phyloP scores from a whole-genome alignment of 2,113 vertebrate genomes.

The Jacana jacana region DNA sequence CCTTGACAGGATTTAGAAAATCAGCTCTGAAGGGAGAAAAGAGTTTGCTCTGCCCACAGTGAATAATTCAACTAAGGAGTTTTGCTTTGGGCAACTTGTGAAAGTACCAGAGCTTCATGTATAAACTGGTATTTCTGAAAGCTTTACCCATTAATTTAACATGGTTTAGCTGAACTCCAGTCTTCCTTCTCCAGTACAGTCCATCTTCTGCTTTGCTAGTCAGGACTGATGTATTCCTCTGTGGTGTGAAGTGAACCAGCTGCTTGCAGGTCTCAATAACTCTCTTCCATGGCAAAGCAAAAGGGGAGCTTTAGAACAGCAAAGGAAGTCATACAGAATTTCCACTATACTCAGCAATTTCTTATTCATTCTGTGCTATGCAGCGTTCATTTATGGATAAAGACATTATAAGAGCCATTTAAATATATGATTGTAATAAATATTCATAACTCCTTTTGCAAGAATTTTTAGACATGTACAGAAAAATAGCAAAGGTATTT shows the following conservation, averaged over 20 bases:
- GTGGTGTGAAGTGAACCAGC: background rate
- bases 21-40: background rate
- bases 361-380: background rate
- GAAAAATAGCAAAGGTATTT: background rate
- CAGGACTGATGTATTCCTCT: slow-evolving; percentile 14
- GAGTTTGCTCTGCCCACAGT: slow-evolving; percentile 10
- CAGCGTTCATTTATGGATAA: background rate
- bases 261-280: background rate
- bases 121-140: slow-evolving; percentile 49
- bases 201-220: slow-evolving; percentile 1
- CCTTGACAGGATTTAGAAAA: background rate
- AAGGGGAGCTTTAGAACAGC: background rate
- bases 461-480: background rate
- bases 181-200: background rate
- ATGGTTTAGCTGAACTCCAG: slow-evolving; percentile 23
- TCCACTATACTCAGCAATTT: background rate
- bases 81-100: slow-evolving; percentile 47
- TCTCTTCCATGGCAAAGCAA: background rate
- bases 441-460: background rate
- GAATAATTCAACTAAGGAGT: slow-evolving; percentile 57
- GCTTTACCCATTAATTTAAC: slow-evolving; percentile 55
- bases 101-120: slow-evolving; percentile 17
- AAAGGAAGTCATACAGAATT: background rate
- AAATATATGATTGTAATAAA: background rate
- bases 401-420: background rate